Conservation (phyloP, 1,140 invertebrate species). For the Leptopilina clavipes region DNA sequence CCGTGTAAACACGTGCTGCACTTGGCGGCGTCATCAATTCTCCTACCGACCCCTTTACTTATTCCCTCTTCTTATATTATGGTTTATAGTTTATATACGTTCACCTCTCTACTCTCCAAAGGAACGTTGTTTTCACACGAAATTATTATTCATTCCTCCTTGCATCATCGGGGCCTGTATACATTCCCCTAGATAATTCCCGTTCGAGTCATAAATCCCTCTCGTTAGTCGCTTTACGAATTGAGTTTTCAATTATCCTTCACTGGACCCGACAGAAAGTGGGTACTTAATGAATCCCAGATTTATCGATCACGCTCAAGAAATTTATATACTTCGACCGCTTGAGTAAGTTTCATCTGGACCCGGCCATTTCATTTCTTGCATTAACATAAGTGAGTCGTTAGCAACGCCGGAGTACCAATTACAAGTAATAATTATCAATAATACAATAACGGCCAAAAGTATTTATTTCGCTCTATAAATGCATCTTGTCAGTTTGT, state of each 20-base stretch:
- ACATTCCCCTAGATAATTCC: constrained; percentile 15
- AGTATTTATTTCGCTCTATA: no score
- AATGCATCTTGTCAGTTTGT: no score
- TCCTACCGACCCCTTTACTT: constrained; percentile 30
- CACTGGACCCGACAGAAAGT: constrained; percentile 32
- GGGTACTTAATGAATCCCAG: constrained; percentile 21
- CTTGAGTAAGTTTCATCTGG: constrained; percentile 20
- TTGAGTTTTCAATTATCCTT: constrained; percentile 33
- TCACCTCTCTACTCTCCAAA: not conserved
- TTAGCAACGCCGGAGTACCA: not conserved
- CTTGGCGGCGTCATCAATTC: constrained; percentile 44
- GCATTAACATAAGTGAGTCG: constrained; percentile 29
- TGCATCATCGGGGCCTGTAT: not conserved
- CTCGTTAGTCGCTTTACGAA: constrained; percentile 26
- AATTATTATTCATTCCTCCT: constrained; percentile 40
- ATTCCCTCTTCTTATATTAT: constrained; percentile 9
- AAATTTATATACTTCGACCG: constrained; percentile 24
- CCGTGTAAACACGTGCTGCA: constrained; percentile 43
- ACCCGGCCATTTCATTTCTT: constrained; percentile 1
- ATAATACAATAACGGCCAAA: not conserved
- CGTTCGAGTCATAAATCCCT: constrained; percentile 23
- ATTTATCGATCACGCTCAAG: constrained; percentile 28
- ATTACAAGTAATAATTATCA: constrained; percentile 19
- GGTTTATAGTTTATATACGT: constrained; percentile 6
- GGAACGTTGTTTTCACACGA: constrained; percentile 18